These are phyloP conservation scores for Muscicapa striata DNA, from an alignment of 2,797 vertebrate genomes.

Conservation along the genomic window DNA sequence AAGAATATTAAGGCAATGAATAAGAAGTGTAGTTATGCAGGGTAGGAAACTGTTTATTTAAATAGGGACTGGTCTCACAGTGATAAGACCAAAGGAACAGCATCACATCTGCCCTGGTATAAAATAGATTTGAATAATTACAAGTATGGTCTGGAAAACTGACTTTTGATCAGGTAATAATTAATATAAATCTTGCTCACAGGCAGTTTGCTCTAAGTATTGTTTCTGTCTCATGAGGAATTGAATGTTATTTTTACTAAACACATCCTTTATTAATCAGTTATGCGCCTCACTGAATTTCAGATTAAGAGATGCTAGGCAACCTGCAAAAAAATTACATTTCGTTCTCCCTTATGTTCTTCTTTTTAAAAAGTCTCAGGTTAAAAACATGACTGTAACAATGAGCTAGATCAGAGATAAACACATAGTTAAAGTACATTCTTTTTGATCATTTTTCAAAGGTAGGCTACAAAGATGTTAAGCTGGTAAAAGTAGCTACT, in stretches of 20 bases:
- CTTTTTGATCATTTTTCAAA: not conserved
- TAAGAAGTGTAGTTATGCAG: not conserved
- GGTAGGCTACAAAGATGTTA: not conserved
- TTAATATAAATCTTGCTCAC: not conserved
- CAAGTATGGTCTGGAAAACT: not conserved
- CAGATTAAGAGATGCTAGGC: not conserved
- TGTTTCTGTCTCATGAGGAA: not conserved
- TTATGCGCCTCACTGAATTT: not conserved
- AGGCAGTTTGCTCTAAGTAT: not conserved
- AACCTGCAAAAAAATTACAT: not conserved
- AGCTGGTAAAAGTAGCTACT: not conserved
- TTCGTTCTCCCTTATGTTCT: not conserved
- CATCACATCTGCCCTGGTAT: not conserved
- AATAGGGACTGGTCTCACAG: not conserved
- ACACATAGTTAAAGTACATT: not conserved
- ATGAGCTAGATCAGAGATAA: not conserved
- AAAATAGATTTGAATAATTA: not conserved
- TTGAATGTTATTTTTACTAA: not conserved
- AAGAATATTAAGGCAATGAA: not conserved
- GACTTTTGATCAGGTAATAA: not conserved
- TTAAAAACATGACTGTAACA: not conserved
- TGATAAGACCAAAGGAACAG: not conserved
- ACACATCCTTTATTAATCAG: not conserved
- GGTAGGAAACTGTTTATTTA: not conserved
- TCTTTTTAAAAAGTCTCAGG: not conserved